A percentile compares a stretch with the other conserved stretches of the same genome.
phyloP scores from a whole-genome alignment of 2,797 vertebrate genomes.

The Dendrocincla fuliginosa region DNA sequence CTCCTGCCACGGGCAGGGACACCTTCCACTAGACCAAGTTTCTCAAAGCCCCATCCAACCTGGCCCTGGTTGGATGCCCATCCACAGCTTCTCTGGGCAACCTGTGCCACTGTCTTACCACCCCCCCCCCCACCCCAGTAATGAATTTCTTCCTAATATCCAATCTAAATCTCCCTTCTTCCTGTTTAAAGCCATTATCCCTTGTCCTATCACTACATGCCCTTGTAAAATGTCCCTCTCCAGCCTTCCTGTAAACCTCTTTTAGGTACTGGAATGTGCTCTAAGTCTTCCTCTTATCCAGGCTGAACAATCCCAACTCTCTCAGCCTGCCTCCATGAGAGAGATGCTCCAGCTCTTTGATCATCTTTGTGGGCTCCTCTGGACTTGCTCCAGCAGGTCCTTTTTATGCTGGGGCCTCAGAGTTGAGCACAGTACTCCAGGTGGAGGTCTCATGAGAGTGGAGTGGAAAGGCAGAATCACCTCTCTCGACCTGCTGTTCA shows the following conservation, averaged over 20 bases:
- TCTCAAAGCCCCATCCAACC: not conserved
- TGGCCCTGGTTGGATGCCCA: too few relatives aligned
- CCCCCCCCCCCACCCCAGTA: not conserved
- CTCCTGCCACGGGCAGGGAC: not conserved
- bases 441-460: not conserved
- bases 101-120: not conserved
- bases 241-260: not conserved
- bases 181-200: not conserved
- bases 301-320: rapidly evolving
- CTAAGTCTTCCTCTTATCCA: not conserved
- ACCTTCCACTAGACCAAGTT: not conserved
- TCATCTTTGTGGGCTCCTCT: not conserved
- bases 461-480: not conserved
- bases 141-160: not conserved
- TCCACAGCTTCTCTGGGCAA: not conserved
- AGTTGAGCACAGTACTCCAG: not conserved
- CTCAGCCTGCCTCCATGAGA: not conserved
- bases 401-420: not conserved
- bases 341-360: not conserved
- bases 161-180: not conserved
- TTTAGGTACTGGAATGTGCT: not conserved
- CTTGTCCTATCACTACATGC: not conserved
- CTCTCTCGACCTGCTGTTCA: rapidly evolving
- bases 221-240: not conserved
- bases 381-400: not conserved